phyloP scores from a whole-genome alignment of 2,113 vertebrate species.

The Chionodraco myersi region DNA sequence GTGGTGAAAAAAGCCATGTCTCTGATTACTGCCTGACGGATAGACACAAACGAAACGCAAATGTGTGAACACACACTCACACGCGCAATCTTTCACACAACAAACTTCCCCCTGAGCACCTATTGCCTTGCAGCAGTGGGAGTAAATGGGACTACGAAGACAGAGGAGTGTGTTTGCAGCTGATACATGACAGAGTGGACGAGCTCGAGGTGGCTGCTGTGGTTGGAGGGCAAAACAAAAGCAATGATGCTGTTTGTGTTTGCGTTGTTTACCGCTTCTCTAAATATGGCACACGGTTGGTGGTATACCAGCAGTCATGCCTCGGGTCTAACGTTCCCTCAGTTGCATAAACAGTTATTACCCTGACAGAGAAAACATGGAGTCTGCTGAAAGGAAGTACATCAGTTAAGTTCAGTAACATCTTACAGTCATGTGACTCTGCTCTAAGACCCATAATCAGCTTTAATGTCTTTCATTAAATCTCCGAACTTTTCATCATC shows the following conservation, averaged over 20 bases:
- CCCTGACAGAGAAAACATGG: slow-evolving; percentile 38
- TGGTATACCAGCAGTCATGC: slow-evolving; percentile 59
- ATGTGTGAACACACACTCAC: slow-evolving; percentile 18
- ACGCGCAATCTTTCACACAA: slow-evolving; percentile 11
- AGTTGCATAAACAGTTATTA: slow-evolving; percentile 53
- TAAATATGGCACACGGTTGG: slow-evolving; percentile 62
- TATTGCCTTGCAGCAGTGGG: slow-evolving; percentile 34
- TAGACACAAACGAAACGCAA: slow-evolving; percentile 17
- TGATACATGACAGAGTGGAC: slow-evolving; percentile 57
- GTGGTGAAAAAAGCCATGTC: slow-evolving; percentile 30
- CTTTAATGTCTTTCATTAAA: slow-evolving; percentile 1
- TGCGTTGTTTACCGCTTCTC: slow-evolving; percentile 61
- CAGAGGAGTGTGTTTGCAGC: slow-evolving; percentile 62
- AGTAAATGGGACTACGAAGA: slow-evolving; percentile 60
- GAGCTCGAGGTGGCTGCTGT: slow-evolving; percentile 47
- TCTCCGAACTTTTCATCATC: neutral
- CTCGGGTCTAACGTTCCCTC: slow-evolving; percentile 41
- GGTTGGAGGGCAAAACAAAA: slow-evolving; percentile 75
- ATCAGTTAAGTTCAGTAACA: slow-evolving; percentile 15
- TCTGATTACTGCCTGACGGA: slow-evolving; percentile 44
- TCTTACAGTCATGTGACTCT: neutral
- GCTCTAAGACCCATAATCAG: neutral
- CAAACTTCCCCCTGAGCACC: slow-evolving; percentile 44
- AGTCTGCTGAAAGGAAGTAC: slow-evolving; percentile 4
- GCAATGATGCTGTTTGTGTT: slow-evolving; percentile 53